Evolutionary conservation across 2,797 vertebrate genomes (phyloP).

Genomic region (Cryptoblepharus egeriae): DNA sequence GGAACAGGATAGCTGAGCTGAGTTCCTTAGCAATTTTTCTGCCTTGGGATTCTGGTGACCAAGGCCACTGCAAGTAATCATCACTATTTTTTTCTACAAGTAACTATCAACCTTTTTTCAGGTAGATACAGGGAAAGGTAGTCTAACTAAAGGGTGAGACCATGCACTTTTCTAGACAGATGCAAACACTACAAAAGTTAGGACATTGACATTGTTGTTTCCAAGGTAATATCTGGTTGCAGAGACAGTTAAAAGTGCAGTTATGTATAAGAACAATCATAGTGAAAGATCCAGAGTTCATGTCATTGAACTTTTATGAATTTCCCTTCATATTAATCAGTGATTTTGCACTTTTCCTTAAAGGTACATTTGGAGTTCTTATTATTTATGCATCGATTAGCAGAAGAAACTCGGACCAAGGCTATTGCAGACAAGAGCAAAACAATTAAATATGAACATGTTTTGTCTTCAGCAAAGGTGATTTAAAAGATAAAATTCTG

Average conservation of each 20-base stretch:
- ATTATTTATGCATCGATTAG: constrained; percentile 86
- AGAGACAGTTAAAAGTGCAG: background rate
- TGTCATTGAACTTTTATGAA: constrained; percentile 7
- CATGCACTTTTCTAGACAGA: background rate
- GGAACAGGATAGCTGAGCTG: background rate
- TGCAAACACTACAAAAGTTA: background rate
- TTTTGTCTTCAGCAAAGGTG: constrained; percentile 84
- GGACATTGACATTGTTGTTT: background rate
- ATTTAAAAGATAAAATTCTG: constrained; percentile 28
- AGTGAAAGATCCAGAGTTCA: background rate
- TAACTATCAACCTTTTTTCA: background rate
- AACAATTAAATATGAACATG: constrained; percentile 84
- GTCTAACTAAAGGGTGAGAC: background rate
- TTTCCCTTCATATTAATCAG: background rate
- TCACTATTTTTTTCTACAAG: background rate
- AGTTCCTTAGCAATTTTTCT: background rate
- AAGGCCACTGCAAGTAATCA: too few species aligned
- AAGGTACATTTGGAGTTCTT: constrained; percentile 89
- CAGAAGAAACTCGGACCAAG: constrained; percentile 86
- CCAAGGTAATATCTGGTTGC: background rate
- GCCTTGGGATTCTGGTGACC: too few species aligned
- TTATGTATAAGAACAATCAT: background rate
- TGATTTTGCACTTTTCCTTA: constrained; percentile 22
- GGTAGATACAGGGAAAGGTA: background rate
- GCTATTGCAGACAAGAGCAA: constrained; percentile 86